Evolutionary conservation across 2,797 vertebrate species (phyloP).

Genomic region (Buceros bicornis): DNA sequence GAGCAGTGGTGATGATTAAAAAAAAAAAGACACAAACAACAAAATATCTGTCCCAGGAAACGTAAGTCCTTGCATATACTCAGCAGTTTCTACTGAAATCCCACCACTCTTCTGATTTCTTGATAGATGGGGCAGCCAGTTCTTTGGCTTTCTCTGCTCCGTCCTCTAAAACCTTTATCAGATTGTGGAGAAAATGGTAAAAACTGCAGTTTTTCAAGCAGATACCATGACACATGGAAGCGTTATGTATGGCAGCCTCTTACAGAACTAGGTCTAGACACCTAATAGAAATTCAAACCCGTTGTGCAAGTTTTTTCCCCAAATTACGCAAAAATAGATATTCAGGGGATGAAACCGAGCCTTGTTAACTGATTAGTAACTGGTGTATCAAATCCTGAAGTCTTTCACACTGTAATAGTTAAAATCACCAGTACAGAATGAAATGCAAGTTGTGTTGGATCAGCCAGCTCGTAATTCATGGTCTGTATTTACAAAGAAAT

Average conservation of each 20-base stretch:
- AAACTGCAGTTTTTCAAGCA: background rate
- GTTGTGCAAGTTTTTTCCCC: background rate
- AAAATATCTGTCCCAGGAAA: too few species aligned
- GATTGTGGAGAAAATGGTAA: background rate
- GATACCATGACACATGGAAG: background rate
- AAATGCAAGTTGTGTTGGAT: background rate
- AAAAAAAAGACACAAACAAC: too few species aligned
- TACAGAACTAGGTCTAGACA: background rate
- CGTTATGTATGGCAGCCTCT: background rate
- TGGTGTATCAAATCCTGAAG: background rate
- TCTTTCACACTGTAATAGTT: background rate
- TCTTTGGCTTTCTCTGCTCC: too few species aligned
- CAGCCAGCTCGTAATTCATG: background rate
- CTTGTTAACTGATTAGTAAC: background rate
- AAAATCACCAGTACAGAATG: background rate
- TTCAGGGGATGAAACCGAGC: background rate
- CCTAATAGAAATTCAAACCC: background rate
- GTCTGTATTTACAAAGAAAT: background rate
- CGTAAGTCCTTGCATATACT: too few species aligned
- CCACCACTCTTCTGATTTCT: too few species aligned
- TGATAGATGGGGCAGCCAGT: too few species aligned
- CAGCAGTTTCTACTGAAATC: too few species aligned
- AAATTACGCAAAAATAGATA: background rate
- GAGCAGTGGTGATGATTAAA: background rate
- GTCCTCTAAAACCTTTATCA: background rate